These are phyloP conservation scores for Cairina moschata DNA, from an alignment of 2,113 vertebrate genomes.

Conservation along the genomic window DNA sequence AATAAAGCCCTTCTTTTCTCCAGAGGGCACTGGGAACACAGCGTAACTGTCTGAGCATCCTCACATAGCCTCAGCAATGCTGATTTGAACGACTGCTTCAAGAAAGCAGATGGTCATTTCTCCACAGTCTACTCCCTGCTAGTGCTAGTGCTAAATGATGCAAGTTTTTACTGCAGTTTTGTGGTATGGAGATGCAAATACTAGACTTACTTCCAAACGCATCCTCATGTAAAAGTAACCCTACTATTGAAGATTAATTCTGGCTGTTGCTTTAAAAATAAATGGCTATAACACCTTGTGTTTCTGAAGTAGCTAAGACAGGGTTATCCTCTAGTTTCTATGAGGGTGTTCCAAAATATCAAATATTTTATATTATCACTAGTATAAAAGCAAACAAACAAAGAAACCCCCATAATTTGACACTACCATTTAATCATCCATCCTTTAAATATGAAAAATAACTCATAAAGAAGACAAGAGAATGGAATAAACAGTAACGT, in stretches of 20 bases:
- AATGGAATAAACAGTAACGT: neutral
- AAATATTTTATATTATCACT: neutral
- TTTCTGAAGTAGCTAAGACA: neutral
- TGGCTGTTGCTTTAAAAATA: slow-evolving; percentile 1
- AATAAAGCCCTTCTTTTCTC: neutral
- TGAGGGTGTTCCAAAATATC: neutral
- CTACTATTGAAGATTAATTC: neutral
- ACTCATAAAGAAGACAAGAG: neutral
- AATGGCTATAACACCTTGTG: neutral
- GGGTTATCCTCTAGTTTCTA: neutral
- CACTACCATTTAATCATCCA: neutral
- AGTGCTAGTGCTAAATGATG: neutral
- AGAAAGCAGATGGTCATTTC: slow-evolving; percentile 35
- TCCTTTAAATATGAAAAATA: neutral
- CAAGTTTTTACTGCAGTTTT: neutral
- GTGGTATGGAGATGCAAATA: neutral
- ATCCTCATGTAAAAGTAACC: neutral
- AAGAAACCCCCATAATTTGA: neutral
- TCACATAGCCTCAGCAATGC: neutral
- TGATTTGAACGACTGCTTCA: neutral
- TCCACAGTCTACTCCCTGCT: neutral
- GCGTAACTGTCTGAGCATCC: neutral
- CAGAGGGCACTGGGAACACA: neutral
- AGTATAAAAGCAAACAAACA: neutral
- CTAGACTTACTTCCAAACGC: neutral